These are phyloP conservation scores for Onthophagus taurus DNA, from an alignment of 1,140 invertebrate species.

Conservation along the genomic window DNA sequence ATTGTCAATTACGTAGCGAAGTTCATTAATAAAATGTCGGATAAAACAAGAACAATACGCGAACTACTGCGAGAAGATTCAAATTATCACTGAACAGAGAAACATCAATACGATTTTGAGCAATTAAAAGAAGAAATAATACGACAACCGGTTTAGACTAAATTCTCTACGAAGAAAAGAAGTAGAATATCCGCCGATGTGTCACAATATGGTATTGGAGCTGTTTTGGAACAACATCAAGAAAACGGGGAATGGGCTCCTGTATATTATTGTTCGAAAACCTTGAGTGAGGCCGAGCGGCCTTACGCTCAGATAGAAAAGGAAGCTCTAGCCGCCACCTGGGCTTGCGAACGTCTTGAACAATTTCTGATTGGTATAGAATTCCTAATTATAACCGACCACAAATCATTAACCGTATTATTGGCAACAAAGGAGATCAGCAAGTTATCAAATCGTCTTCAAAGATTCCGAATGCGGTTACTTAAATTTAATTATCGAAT, in stretches of 20 bases:
- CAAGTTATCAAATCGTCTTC: slow-evolving; percentile 32
- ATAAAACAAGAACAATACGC: no score
- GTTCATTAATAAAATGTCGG: no score
- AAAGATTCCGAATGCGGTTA: slow-evolving; percentile 33
- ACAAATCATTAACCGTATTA: slow-evolving; percentile 27
- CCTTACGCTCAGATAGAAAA: slow-evolving; percentile 39
- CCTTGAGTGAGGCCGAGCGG: slow-evolving; percentile 30
- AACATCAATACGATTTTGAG: no score
- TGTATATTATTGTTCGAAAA: slow-evolving; percentile 35
- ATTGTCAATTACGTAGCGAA: no score
- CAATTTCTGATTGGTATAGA: slow-evolving; percentile 25
- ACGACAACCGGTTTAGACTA: no score
- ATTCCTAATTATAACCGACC: slow-evolving; percentile 26
- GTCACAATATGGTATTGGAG: slow-evolving; percentile 13
- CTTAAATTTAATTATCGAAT: slow-evolving; percentile 32
- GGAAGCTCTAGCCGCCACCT: no score
- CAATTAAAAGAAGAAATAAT: no score
- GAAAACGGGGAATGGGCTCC: slow-evolving; percentile 15
- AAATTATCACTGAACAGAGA: no score
- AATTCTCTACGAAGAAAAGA: slow-evolving; percentile 10
- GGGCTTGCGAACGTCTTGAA: slow-evolving; percentile 31
- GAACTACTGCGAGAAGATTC: no score
- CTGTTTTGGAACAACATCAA: slow-evolving; percentile 10
- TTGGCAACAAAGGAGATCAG: slow-evolving; percentile 29
- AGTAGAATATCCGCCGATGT: slow-evolving; percentile 14